Conservation (phyloP, 1,140 invertebrate genomes). For the Pomacea maculata region DNA sequence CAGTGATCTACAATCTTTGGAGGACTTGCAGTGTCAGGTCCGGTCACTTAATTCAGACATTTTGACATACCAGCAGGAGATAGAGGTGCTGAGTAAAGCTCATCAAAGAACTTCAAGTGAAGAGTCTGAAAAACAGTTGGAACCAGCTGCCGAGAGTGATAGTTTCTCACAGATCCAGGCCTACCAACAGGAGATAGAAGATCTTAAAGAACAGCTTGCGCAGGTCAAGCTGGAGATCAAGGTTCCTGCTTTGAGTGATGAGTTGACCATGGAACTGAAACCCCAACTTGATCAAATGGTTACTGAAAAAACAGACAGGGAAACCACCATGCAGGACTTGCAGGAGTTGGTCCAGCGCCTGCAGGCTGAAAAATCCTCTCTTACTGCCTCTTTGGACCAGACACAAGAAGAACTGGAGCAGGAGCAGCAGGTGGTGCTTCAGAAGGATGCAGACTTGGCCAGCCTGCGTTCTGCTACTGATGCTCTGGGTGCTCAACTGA, state of each 20-base stretch:
- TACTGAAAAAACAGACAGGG: slow-evolving; percentile 29
- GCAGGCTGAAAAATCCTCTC: slow-evolving; percentile 21
- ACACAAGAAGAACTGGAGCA: slow-evolving; percentile 21
- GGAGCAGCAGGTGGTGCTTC: slow-evolving; percentile 15
- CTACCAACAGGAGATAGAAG: slow-evolving; percentile 16
- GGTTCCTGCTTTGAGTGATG: background rate
- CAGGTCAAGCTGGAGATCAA: background rate
- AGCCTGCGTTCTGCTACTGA: slow-evolving; percentile 21
- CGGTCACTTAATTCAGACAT: background rate
- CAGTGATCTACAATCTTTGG: background rate
- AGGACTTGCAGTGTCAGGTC: background rate
- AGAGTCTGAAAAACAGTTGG: too few species aligned
- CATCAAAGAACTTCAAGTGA: too few species aligned
- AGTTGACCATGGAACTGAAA: slow-evolving; percentile 20
- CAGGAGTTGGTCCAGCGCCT: background rate
- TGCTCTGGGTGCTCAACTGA: slow-evolving; percentile 17
- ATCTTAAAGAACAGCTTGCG: slow-evolving; percentile 6
- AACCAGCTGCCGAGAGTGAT: too few species aligned
- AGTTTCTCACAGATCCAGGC: slow-evolving; percentile 3
- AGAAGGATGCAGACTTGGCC: slow-evolving; percentile 23
- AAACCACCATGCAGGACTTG: background rate
- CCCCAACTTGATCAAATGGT: slow-evolving; percentile 14
- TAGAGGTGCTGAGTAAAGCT: slow-evolving; percentile 11
- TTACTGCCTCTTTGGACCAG: slow-evolving; percentile 17
- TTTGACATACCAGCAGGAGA: slow-evolving; percentile 1